Conservation (phyloP, 1,140 invertebrate genomes). For the Aphelenchoides avenae region DNA sequence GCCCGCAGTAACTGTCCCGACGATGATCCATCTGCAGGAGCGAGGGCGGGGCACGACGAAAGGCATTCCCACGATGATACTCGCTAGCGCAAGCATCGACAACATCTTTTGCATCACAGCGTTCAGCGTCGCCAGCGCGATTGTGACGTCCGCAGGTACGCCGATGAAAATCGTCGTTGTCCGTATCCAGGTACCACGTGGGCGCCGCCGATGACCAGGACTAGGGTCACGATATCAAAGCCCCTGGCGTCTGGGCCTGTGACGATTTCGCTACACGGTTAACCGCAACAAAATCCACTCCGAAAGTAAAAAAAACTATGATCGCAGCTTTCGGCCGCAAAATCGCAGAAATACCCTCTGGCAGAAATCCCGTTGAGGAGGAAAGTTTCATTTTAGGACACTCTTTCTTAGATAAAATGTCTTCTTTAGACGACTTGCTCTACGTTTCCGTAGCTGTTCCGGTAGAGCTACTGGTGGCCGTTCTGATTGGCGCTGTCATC, state of each 20-base stretch:
- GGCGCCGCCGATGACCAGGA: too few relatives aligned
- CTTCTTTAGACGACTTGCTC: conserved; percentile 8
- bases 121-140: conserved; percentile 72
- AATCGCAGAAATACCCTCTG: too few relatives aligned
- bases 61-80: conserved; percentile 88
- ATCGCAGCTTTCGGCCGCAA: too few relatives aligned
- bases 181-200: conserved; percentile 8
- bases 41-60: conserved; percentile 83
- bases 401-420: background rate
- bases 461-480: conserved; percentile 10
- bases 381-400: background rate
- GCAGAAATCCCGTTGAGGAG: too few relatives aligned
- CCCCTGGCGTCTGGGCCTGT: too few relatives aligned
- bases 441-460: conserved; percentile 7
- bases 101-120: conserved; percentile 76
- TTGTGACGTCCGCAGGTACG: background rate
- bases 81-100: conserved; percentile 83
- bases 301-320: too few relatives aligned
- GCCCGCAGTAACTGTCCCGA: conserved; percentile 90
- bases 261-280: too few relatives aligned
- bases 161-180: background rate
- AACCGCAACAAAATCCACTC: too few relatives aligned
- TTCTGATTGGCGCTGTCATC: conserved; percentile 9
- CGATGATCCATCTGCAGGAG: conserved; percentile 74
- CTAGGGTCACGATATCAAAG: too few relatives aligned